Evolutionary conservation across 2,113 vertebrate genomes (phyloP).

Genomic region (Oenanthe melanoleuca): DNA sequence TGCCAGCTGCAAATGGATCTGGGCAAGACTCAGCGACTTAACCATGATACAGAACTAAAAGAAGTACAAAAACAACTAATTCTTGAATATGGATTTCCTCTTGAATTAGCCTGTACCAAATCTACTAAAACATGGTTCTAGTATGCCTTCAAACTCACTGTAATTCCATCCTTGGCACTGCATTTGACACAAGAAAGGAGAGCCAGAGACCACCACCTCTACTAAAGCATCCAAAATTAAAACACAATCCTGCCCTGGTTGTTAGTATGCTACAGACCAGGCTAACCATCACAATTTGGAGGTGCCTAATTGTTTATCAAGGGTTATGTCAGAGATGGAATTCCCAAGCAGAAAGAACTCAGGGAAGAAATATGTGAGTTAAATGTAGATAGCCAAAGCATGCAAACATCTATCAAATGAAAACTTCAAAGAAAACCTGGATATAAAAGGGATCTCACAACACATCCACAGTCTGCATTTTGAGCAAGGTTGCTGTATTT

Average conservation of each 20-base stretch:
- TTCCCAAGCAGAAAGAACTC: neutral
- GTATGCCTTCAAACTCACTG: neutral
- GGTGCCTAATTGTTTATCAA: neutral
- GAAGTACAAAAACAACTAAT: neutral
- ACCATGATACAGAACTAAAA: neutral
- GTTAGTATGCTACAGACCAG: neutral
- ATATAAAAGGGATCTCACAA: neutral
- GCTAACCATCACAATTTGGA: neutral
- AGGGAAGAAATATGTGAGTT: neutral
- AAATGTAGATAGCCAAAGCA: neutral
- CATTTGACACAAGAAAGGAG: neutral
- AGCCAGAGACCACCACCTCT: neutral
- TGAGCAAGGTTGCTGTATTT: accelerated
- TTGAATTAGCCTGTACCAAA: neutral
- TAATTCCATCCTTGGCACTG: neutral
- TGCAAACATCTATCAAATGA: neutral
- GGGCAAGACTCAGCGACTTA: neutral
- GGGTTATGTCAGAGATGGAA: neutral
- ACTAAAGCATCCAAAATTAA: neutral
- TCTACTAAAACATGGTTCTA: neutral
- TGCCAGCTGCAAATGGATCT: neutral
- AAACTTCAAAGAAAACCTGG: neutral
- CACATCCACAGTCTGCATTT: neutral
- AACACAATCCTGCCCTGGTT: neutral
- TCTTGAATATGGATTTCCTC: neutral